A percentile compares a stretch with the other conserved stretches of the same genome.
Evolutionary conservation across 30 jellyfish, hydroid and myxozoan species (phyloP).

Genomic region (Sanderia malayensis): DNA sequence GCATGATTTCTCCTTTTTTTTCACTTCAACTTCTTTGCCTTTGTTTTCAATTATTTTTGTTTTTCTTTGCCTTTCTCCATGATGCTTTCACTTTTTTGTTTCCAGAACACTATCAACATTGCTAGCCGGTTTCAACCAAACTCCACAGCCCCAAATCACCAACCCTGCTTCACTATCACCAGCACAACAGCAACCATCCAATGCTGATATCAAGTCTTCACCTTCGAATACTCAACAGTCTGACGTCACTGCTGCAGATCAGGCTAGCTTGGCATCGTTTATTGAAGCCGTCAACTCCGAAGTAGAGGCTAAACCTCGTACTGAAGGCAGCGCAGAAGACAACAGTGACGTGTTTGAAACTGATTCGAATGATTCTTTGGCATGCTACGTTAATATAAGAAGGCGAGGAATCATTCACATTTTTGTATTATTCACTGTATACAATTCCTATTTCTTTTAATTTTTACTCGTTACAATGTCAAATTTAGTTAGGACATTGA

Average conservation of each 20-base stretch:
- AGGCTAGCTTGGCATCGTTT: constrained; percentile 25
- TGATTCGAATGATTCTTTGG: not conserved
- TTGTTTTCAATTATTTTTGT: too few species aligned
- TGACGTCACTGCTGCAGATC: not conserved
- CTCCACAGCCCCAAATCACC: not conserved
- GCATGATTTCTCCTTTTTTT: too few species aligned
- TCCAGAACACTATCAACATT: not conserved
- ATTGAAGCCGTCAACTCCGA: constrained; percentile 44
- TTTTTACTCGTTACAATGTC: too few species aligned
- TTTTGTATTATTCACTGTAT: too few species aligned
- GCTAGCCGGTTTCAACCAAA: not conserved
- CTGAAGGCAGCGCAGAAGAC: constrained; percentile 10
- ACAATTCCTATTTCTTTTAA: too few species aligned
- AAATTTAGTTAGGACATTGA: too few species aligned
- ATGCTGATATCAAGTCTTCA: not conserved
- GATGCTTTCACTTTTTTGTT: not conserved
- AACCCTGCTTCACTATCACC: not conserved
- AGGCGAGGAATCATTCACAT: too few species aligned
- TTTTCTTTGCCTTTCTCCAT: too few species aligned
- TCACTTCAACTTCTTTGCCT: too few species aligned
- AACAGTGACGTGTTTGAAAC: not conserved
- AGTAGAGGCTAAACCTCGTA: constrained; percentile 34
- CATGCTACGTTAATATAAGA: constrained; percentile 1
- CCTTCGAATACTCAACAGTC: not conserved
- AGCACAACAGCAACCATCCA: too few species aligned